Base-by-base conservation (phyloP, 2,113 vertebrate genomes). In the Ciconia maguari region DNA sequence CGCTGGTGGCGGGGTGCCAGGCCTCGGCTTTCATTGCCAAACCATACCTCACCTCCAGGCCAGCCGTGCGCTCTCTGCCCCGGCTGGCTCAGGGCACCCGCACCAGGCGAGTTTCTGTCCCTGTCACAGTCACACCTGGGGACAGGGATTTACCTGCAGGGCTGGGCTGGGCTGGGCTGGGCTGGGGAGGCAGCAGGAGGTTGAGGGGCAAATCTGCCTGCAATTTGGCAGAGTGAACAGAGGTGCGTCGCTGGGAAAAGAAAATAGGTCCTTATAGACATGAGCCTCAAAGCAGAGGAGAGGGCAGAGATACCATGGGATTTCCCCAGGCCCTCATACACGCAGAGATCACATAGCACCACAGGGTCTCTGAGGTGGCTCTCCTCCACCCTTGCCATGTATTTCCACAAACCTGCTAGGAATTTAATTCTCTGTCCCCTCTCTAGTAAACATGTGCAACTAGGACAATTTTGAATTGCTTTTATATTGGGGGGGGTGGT, bases 41-140 rank as follows among this genome's bases (percentile, higher is more conserved):
- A 25, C 13, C 2, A 0, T 7, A 17, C 5, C 1, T 36, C 0
- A 0, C 34, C 30, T n/a, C 36, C 69, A 11, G 18, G 58, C 49
- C 27, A 41, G 32, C 42, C 2, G 0, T 2, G 5, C 3, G 1
- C 6, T 80, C n/a, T 15, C 60, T 36, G 32, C 32, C 55, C 70
- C 30, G 49, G 61, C 46, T 75, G 34, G 22, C 70, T 64, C 5
- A 8, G 10, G 27, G 48, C 65, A 68, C 70, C 10, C 3, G 2
- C 38, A 20, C 26, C 30, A 32, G 55, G 36, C 8, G 0, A 21
- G 9, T 34, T 91, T 80, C 44, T 44, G 58, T 25, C 52, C 19
- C 26, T 15, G 18, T 30, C 61, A 32, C n/a, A 41, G 41, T 24
- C 65, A 60, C 20, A 18, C 2, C 2, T 8, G 77, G 34, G 49